Conservation (phyloP, 2,888 invertebrate genomes). For the Alviniconcha strummeri region DNA sequence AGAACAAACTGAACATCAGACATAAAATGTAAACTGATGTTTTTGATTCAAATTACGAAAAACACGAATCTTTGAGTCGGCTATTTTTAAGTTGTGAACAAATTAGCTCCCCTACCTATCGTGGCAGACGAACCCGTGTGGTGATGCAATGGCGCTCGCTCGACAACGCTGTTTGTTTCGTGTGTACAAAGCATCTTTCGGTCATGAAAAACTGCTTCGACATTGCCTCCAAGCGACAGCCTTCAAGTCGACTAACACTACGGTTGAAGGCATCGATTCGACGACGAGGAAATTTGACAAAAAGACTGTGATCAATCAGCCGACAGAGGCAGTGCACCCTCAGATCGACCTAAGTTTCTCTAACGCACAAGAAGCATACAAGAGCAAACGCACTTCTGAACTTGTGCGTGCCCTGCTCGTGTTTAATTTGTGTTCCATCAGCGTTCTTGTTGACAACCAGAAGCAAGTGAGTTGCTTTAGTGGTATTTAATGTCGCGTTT, state of each 20-base stretch:
- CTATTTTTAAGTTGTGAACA: too few species aligned
- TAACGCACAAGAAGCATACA: constrained; percentile 92
- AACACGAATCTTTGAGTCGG: too few species aligned
- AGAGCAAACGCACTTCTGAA: constrained; percentile 95
- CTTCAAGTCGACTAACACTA: constrained; percentile 29
- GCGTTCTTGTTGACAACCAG: constrained; percentile 92
- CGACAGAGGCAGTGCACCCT: constrained; percentile 48
- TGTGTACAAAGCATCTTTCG: not conserved
- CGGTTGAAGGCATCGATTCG: not conserved
- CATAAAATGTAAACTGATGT: not conserved
- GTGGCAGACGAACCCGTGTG: constrained; percentile 15
- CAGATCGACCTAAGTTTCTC: constrained; percentile 79
- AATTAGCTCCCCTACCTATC: constrained; percentile 75
- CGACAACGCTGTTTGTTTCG: constrained; percentile 19
- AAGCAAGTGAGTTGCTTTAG: constrained; percentile 81
- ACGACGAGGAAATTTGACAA: not conserved
- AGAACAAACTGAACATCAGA: not conserved
- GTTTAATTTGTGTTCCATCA: constrained; percentile 91
- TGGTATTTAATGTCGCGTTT: too few species aligned
- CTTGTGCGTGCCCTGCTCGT: constrained; percentile 92
- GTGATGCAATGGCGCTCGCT: constrained; percentile 28
- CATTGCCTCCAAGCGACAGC: not conserved
- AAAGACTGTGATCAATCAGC: constrained; percentile 27
- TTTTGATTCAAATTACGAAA: too few species aligned
- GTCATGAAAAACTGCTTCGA: not conserved